These are phyloP conservation scores for Muraenolepis orangiensis DNA, from an alignment of 2,797 vertebrate species.

Conservation along the genomic window DNA sequence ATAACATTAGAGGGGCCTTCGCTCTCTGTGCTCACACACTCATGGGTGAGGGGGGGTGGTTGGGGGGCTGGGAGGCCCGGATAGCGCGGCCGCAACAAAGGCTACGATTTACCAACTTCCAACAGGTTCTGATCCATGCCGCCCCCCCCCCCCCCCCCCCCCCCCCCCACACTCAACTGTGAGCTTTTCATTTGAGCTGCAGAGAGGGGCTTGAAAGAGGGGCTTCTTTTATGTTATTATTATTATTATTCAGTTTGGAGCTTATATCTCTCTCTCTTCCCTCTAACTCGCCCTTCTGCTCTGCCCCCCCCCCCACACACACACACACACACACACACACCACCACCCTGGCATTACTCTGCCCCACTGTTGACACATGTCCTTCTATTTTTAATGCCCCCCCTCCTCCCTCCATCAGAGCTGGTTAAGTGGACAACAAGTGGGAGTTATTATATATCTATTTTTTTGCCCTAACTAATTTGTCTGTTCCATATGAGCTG, in stretches of 20 bases:
- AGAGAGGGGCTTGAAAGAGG: constrained; percentile 68
- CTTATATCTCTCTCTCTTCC: constrained; percentile 57
- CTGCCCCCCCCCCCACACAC: constrained; percentile 37
- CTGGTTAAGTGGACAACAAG: constrained; percentile 75
- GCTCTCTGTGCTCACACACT: constrained; percentile 67
- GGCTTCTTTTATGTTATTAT: constrained; percentile 62
- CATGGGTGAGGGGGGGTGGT: too few relatives aligned
- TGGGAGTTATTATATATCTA: constrained; percentile 34
- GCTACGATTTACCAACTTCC: constrained; percentile 75
- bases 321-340: too few relatives aligned
- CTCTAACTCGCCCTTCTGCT: constrained; percentile 52
- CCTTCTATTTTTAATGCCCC: constrained; percentile 3
- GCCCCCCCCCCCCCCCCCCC: too few relatives aligned
- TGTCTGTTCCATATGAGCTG: constrained; percentile 63
- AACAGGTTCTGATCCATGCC: constrained; percentile 73
- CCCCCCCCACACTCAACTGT: constrained; percentile 69
- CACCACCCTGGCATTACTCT: too few relatives aligned
- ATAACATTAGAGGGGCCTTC: constrained; percentile 70
- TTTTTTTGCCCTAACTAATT: constrained; percentile 74
- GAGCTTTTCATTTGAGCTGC: constrained; percentile 74
- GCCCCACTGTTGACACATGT: constrained; percentile 41
- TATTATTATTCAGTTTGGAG: constrained; percentile 32
- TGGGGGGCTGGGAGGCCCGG: constrained; percentile 61
- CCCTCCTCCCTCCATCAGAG: constrained; percentile 47
- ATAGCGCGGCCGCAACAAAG: constrained; percentile 73